These are phyloP conservation scores for Temnothorax curvispinosus DNA, from an alignment of 1,140 invertebrate species.

Conservation along the genomic window DNA sequence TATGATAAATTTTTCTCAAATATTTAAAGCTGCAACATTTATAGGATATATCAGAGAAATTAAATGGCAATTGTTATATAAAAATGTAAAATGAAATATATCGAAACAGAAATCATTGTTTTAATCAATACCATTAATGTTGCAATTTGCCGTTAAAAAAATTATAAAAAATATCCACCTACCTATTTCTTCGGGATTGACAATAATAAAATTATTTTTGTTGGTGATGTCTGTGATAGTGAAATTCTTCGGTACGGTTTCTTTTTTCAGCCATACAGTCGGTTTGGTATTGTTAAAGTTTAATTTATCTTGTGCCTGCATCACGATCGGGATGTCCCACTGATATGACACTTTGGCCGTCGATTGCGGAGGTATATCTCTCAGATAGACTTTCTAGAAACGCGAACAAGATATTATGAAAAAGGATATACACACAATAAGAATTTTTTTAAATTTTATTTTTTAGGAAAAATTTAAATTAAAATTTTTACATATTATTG, in stretches of 20 bases:
- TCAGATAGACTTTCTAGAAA: conserved; percentile 88
- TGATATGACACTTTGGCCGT: conserved; percentile 85
- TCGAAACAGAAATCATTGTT: neutral
- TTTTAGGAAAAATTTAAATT: conserved; percentile 1
- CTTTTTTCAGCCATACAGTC: conserved; percentile 87
- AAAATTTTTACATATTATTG: conserved; percentile 19
- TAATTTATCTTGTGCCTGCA: conserved; percentile 86
- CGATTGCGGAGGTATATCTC: conserved; percentile 86
- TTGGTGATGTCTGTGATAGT: conserved; percentile 84
- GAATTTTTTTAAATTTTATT: neutral
- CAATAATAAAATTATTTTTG: conserved; percentile 88
- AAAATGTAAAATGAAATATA: neutral
- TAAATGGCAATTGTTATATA: neutral
- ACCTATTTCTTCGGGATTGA: conserved; percentile 94
- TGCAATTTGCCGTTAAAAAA: neutral
- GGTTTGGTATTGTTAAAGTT: conserved; percentile 87
- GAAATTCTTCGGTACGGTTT: conserved; percentile 79
- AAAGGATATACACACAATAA: neutral
- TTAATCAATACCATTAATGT: neutral
- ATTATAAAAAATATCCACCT: conserved; percentile 57
- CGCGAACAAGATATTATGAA: neutral
- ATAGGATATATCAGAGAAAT: neutral
- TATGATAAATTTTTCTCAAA: neutral
- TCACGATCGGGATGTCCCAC: conserved; percentile 90
- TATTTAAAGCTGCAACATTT: neutral